Evolutionary conservation across 1,140 invertebrate genomes (phyloP).

Genomic region (Cotesia vestalis): DNA sequence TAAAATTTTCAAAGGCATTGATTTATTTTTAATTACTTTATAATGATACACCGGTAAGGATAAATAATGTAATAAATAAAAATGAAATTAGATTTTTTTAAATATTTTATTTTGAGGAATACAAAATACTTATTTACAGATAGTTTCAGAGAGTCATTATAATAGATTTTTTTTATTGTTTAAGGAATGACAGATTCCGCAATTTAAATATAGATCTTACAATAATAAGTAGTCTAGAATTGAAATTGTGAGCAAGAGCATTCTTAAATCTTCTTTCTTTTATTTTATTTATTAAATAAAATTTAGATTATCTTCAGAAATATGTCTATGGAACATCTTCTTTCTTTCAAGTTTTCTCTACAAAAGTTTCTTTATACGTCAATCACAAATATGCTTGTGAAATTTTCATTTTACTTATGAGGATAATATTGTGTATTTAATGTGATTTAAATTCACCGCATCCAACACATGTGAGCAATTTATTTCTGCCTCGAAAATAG

Average conservation of each 20-base stretch:
- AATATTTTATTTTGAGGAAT: constrained; percentile 55
- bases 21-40: too few species aligned
- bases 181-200: constrained; percentile 57
- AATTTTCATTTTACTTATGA: constrained; percentile 8
- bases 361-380: constrained; percentile 9
- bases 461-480: constrained; percentile 23
- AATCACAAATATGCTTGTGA: constrained; percentile 15
- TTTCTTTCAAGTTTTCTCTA: constrained; percentile 19
- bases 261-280: constrained; percentile 50
- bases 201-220: constrained; percentile 51
- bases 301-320: constrained; percentile 44
- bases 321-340: constrained; percentile 20
- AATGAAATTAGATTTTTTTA: constrained; percentile 41
- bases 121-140: constrained; percentile 63
- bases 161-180: constrained; percentile 50
- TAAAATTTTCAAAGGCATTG: too few species aligned
- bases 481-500: constrained; percentile 13
- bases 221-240: constrained; percentile 49
- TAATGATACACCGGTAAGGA: too few species aligned
- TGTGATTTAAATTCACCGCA: constrained; percentile 10
- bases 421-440: constrained; percentile 10
- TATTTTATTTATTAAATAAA: constrained; percentile 35
- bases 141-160: constrained; percentile 60
- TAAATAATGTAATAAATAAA: too few species aligned
- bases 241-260: constrained; percentile 56